Percentiles rank a stretch among this genome's conserved stretches.
Evolutionary conservation across 2,797 vertebrate genomes (phyloP).

Genomic region (Vespertilio murinus): DNA sequence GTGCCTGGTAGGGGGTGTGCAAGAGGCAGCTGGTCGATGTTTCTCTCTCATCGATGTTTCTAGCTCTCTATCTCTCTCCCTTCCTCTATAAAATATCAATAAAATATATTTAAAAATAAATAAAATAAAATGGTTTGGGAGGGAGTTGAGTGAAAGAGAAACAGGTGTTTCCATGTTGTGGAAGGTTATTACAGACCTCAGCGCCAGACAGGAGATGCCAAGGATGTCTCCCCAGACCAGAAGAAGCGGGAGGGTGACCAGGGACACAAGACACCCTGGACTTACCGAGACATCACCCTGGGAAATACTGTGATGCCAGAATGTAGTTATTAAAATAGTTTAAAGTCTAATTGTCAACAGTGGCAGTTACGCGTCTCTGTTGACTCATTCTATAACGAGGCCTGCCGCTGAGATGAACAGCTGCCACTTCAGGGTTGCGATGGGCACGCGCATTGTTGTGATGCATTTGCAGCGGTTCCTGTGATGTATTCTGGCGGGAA

Average conservation of each 20-base stretch:
- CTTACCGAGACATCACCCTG: background rate
- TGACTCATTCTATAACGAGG: background rate
- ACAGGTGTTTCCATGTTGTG: background rate
- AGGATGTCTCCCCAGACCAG: background rate
- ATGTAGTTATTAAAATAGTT: background rate
- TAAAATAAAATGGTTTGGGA: background rate
- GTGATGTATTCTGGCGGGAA: background rate
- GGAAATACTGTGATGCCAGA: background rate
- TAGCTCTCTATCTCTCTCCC: too few species aligned
- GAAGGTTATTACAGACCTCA: background rate
- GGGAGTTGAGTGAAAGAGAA: background rate
- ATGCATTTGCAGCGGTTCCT: background rate
- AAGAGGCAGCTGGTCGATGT: too few species aligned
- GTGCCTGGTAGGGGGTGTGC: too few species aligned
- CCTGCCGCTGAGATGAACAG: rapidly evolving
- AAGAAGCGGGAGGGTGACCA: background rate
- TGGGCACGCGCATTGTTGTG: background rate
- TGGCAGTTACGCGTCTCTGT: background rate
- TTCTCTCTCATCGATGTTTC: too few species aligned
- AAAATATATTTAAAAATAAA: too few species aligned
- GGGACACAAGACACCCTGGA: background rate
- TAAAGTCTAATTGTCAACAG: background rate
- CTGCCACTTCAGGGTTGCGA: background rate
- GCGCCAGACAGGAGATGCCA: background rate
- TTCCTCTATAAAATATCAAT: too few species aligned